Evolutionary conservation across 2,113 vertebrate genomes (phyloP), one percentile per base, ranked within the genome.

Genomic region (Philantomba maxwellii): DNA sequence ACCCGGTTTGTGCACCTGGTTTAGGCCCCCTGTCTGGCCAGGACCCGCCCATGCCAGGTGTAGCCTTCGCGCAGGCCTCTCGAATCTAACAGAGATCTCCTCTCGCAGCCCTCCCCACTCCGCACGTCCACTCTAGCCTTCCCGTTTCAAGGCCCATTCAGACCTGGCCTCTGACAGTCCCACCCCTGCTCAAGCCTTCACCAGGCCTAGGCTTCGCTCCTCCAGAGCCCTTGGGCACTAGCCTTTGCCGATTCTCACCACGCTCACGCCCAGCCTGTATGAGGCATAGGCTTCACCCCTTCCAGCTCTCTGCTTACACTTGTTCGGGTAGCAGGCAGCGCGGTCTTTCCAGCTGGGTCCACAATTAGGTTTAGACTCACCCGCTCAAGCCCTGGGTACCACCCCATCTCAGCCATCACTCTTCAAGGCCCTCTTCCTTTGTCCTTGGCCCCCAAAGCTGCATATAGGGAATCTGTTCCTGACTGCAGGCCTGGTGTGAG

Each of bases 1-100:
- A 0, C n/a, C 23, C 1, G 14, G 21, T 62, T 14, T 62, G 2
- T 1, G 2, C 57, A 0, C 13, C 14, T 1, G 11, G 26, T 1
- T 62, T 73, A 23, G 13, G 30, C 17, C 25, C 12, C 9, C 9
- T 28, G 43, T 21, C 30, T 86, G 45, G 78, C 51, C 26, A 36
- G 62, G 51, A 26, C 60, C 19, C 4, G 4, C 39, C 53, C 45
- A 0, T 5, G 25, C 64, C 45, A 43, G 58, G 64, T 10, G 39
- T 33, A 64, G 30, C 8, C 21, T 39, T 16, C 3, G 4, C 70
- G 36, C 1, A 3, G n/a, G 12, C 30, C 8, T 7, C 25, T 26
- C 6, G 6, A 36, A 15, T 23, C n/a, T 64, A 36, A 39, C 45
- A 23, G 0, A 1, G 49, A 45, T 17, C 14, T 80, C 21, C n/a